Evolutionary conservation across 2,113 vertebrate genomes (phyloP).

Genomic region (Clarias batrachus): DNA sequence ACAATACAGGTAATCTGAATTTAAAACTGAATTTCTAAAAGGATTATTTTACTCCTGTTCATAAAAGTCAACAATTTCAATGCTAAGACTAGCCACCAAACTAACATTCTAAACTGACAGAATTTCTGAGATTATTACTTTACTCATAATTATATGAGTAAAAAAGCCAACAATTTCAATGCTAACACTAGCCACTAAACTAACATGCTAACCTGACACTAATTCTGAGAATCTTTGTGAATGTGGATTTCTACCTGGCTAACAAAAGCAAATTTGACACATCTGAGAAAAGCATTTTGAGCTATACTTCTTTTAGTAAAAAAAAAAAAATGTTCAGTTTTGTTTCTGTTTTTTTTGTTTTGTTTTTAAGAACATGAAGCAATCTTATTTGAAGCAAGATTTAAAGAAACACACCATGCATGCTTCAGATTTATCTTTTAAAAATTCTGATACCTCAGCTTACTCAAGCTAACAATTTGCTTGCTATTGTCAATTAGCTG

Average conservation of each 20-base stretch:
- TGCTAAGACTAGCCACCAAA: background rate
- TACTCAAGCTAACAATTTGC: too few species aligned
- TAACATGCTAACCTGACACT: background rate
- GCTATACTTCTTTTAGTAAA: background rate
- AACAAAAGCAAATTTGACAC: background rate
- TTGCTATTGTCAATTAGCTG: too few species aligned
- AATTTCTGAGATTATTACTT: too few species aligned
- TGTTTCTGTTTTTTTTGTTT: background rate
- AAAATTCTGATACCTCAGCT: background rate
- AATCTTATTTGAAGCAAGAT: background rate
- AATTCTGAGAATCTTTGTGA: background rate
- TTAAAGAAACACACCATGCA: background rate
- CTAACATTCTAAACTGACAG: background rate
- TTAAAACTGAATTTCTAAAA: too few species aligned
- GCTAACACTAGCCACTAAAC: background rate
- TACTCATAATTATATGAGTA: too few species aligned
- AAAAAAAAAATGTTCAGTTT: background rate
- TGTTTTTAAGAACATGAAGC: background rate
- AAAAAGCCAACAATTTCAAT: background rate
- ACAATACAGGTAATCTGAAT: too few species aligned
- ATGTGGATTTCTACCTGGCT: background rate
- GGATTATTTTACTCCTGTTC: too few species aligned
- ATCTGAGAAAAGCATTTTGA: background rate
- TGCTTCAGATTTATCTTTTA: background rate
- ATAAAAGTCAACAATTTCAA: background rate